phyloP scores from a whole-genome alignment of 2,797 vertebrate species.

The Carduelis carduelis region DNA sequence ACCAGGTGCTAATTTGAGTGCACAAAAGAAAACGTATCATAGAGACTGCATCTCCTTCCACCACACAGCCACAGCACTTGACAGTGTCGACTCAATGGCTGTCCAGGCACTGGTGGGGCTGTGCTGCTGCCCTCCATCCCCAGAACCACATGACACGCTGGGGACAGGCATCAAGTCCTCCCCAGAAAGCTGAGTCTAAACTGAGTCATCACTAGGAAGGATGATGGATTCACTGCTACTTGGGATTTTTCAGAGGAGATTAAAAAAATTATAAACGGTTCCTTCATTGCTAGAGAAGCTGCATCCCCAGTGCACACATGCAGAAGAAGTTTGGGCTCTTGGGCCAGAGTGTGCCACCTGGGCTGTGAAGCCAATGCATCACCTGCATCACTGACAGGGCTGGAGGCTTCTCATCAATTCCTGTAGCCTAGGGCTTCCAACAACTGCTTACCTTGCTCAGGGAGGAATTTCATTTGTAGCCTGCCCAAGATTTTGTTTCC shows the following conservation, averaged over 20 bases:
- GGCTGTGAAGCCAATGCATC: not conserved
- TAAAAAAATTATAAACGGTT: not conserved
- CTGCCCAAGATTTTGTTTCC: not conserved
- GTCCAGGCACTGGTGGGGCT: not conserved
- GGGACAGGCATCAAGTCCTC: not conserved
- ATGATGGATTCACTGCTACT: not conserved
- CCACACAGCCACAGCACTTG: accelerated
- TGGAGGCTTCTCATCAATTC: not conserved
- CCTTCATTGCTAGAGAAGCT: not conserved
- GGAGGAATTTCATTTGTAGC: not conserved
- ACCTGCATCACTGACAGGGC: accelerated
- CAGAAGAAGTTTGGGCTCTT: not conserved
- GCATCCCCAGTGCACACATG: accelerated
- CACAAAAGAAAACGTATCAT: not conserved
- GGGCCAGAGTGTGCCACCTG: not conserved
- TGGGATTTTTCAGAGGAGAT: not conserved
- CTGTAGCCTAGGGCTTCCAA: not conserved
- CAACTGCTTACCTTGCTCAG: not conserved
- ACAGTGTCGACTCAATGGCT: accelerated
- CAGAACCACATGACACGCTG: accelerated
- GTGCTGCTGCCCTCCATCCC: not conserved
- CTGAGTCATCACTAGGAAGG: not conserved
- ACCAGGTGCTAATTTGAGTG: not conserved
- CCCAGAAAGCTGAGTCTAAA: not conserved
- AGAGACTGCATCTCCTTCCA: not conserved